Evolutionary conservation across 2,113 vertebrate genomes (phyloP).

Genomic region (Rattus rattus): DNA sequence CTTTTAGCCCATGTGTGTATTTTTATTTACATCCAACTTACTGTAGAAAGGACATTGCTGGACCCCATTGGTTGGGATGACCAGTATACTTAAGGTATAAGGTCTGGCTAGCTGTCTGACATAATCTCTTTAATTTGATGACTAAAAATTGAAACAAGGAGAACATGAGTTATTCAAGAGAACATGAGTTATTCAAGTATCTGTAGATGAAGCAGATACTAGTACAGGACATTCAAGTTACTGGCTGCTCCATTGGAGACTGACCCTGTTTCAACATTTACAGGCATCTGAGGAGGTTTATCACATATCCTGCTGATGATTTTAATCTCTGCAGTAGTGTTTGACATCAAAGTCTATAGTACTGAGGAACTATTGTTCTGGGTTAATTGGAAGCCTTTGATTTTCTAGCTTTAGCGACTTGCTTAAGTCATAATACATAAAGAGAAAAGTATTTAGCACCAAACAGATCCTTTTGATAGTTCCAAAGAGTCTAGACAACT

Average conservation of each 20-base stretch:
- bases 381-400: not conserved
- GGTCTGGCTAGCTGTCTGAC: not conserved
- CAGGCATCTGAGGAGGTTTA: not conserved
- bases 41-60: not conserved
- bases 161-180: not conserved
- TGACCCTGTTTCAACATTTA: not conserved
- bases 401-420: conserved; percentile 3
- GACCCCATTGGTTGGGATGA: not conserved
- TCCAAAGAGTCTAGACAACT: conserved; percentile 26
- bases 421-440: not conserved
- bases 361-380: not conserved
- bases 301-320: not conserved
- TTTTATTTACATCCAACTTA: not conserved
- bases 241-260: not conserved
- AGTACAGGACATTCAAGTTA: not conserved
- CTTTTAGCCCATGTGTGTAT: not conserved
- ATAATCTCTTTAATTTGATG: not conserved
- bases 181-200: not conserved
- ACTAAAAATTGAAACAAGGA: not conserved
- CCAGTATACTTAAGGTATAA: not conserved
- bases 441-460: not conserved
- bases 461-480: not conserved
- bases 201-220: not conserved
- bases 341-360: not conserved
- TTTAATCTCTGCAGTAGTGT: conserved; percentile 21